These are phyloP conservation scores for Diadophis punctatus DNA, from an alignment of 2,113 vertebrate species.

Conservation along the genomic window DNA sequence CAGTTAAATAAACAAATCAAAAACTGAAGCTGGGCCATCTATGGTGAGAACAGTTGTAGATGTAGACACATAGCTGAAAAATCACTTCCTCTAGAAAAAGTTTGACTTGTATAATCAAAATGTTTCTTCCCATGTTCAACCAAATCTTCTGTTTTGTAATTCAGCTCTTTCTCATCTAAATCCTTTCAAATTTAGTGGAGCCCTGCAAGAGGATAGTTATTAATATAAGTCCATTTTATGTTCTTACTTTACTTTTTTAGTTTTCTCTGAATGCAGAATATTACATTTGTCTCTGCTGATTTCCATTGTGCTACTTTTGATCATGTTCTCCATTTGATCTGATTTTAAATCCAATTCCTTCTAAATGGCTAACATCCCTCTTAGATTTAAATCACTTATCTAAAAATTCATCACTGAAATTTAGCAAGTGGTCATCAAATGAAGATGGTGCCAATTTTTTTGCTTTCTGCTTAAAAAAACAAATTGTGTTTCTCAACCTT, in stretches of 20 bases:
- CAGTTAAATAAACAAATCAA: background rate
- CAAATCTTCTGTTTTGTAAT: background rate
- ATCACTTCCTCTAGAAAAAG: background rate
- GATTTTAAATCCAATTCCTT: background rate
- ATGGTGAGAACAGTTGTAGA: background rate
- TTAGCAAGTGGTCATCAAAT: background rate
- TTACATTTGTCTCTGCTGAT: background rate
- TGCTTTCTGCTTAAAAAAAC: background rate
- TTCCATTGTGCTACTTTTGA: background rate
- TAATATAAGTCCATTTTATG: background rate
- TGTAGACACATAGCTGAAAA: background rate
- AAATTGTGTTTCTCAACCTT: background rate
- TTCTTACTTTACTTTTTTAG: background rate
- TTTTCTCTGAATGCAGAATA: background rate
- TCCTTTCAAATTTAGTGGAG: background rate
- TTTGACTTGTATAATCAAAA: background rate
- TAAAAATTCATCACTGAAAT: background rate
- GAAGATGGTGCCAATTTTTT: background rate
- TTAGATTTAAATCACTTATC: background rate
- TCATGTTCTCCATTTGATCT: background rate
- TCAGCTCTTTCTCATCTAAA: background rate
- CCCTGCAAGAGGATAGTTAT: background rate
- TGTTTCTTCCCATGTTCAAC: background rate
- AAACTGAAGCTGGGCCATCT: background rate
- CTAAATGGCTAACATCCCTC: background rate